Evolutionary conservation across 2,113 vertebrate species (phyloP), one percentile per base, ranked within the genome.

Genomic region (Mormyrus lacerda): DNA sequence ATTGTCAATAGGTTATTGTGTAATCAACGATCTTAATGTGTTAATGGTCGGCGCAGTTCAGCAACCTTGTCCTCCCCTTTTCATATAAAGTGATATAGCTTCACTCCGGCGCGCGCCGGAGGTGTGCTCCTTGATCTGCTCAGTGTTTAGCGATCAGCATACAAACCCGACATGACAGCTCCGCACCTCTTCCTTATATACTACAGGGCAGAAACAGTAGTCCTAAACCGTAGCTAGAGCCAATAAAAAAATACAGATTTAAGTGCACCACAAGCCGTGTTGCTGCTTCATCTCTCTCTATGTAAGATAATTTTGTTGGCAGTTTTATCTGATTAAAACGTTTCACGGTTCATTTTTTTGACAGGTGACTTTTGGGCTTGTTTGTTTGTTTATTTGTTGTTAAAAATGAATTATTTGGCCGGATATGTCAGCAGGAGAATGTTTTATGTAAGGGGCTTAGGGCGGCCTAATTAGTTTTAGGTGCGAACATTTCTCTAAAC

Each of bases 291-390:
- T 79, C 73, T 79, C 73, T 79, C 15, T 79, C 0, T 79, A 2
- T 42, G 39, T 79, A 19, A 35, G 17, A 1, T 79, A 35, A 79
- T 79, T 79, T 79, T 79, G 35, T 79, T 79, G 73, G 31, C 35
- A 42, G 73, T 79, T 79, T 42, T 79, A 79, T 79, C 73, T 79
- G 73, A 79, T 79, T 79, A 79, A 79, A 79, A 79, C 6, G 73
- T 42, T 73, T 73, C 69, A 17, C 69, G 69, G 35, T 79, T 76
- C 69, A 39, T 76, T 39, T 79, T 76, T 69, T 17, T 79, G 35
- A 39, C 35, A 42, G 17, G 1, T 79, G 15, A 79, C 35, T 79
- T 42, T 42, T 79, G 35, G 31, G 35, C 39, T 79, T 79, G 73
- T 79, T 79, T 35, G 69, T 4, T 76, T 69, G 35, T 39, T 79